phyloP scores from a whole-genome alignment of 2,888 invertebrate species.

The Eupithecia dodoneata region DNA sequence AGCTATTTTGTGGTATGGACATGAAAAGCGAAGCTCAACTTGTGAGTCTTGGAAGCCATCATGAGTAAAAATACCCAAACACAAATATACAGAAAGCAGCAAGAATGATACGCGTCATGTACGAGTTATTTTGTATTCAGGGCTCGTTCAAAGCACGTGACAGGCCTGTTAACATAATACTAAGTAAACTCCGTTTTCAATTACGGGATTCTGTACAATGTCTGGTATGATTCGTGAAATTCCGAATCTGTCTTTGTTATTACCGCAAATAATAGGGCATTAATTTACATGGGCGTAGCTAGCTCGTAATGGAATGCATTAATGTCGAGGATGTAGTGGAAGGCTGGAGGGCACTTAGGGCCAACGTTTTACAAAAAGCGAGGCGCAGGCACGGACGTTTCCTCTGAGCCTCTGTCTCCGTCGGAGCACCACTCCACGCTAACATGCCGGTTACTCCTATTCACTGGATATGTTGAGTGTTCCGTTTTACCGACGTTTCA shows the following conservation, averaged over 20 bases:
- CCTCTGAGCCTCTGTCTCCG: constrained; percentile 47
- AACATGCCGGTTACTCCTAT: constrained; percentile 50
- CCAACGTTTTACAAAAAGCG: constrained; percentile 60
- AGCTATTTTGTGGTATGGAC: constrained; percentile 12
- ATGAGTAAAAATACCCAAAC: constrained; percentile 29
- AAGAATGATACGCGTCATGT: constrained; percentile 64
- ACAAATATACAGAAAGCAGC: constrained; percentile 46
- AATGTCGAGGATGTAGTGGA: constrained; percentile 59
- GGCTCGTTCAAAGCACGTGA: constrained; percentile 71
- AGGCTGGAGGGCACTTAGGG: constrained; percentile 60
- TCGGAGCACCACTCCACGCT: constrained; percentile 51
- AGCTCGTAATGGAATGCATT: constrained; percentile 70
- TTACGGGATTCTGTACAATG: constrained; percentile 63
- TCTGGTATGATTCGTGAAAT: constrained; percentile 57
- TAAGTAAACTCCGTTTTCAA: constrained; percentile 76
- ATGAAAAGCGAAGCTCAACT: constrained; percentile 15
- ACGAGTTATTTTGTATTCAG: constrained; percentile 71
- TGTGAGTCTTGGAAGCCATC: constrained; percentile 16
- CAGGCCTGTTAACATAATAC: constrained; percentile 67
- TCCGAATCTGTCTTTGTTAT: constrained; percentile 51
- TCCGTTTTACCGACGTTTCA: constrained; percentile 14
- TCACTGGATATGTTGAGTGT: constrained; percentile 23
- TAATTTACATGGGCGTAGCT: constrained; percentile 63
- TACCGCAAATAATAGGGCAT: constrained; percentile 56
- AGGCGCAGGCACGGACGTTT: constrained; percentile 57